Conservation (phyloP, 2,888 invertebrate genomes). For the Cylindroiulus punctatus region DNA sequence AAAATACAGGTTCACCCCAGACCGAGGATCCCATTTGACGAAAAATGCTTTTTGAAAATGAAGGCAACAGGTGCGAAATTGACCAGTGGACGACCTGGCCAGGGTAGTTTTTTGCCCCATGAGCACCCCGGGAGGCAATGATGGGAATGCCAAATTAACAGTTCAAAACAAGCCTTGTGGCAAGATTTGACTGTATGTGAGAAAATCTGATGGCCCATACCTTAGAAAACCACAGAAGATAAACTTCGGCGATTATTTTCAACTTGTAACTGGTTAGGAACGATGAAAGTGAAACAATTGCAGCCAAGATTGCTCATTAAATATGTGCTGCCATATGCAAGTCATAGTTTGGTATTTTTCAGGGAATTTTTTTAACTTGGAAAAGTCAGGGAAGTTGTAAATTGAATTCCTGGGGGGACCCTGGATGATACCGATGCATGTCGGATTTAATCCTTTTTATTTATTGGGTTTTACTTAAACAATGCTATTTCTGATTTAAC, state of each 20-base stretch:
- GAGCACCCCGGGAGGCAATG: background rate
- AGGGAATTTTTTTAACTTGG: too few species aligned
- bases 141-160: background rate
- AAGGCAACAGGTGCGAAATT: constrained; percentile 32
- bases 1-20: constrained; percentile 21
- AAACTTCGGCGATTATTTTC: background rate
- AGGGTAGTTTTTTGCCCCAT: background rate
- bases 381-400: too few species aligned
- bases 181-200: background rate
- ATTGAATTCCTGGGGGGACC: too few species aligned
- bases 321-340: too few species aligned
- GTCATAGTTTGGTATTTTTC: too few species aligned
- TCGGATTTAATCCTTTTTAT: too few species aligned
- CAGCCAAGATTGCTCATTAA: too few species aligned
- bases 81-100: background rate
- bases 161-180: background rate
- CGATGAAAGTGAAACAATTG: too few species aligned
- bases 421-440: too few species aligned
- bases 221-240: background rate
- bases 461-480: too few species aligned
- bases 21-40: background rate
- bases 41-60: constrained; percentile 1
- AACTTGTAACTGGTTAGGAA: too few species aligned
- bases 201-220: background rate
- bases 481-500: too few species aligned